Conservation (phyloP, 2,888 invertebrate genomes). For the Euphydryas editha region DNA sequence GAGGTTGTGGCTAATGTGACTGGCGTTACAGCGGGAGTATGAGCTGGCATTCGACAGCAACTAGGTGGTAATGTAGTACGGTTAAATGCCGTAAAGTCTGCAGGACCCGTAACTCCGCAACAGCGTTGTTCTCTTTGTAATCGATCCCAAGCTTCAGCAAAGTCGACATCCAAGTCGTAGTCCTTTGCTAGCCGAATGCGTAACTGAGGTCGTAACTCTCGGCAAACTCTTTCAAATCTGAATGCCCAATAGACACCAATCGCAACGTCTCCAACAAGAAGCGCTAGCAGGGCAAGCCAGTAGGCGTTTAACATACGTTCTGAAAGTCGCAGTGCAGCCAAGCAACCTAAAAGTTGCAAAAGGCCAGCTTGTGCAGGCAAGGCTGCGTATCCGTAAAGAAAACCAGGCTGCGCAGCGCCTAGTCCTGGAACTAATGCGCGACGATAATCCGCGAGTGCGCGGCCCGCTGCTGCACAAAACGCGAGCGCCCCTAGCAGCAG, state of each 20-base stretch:
- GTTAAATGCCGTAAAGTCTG: constrained; percentile 78
- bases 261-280: constrained; percentile 92
- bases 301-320: constrained; percentile 92
- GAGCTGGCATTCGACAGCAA: constrained; percentile 75
- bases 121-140: constrained; percentile 90
- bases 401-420: constrained; percentile 90
- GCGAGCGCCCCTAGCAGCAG: constrained; percentile 92
- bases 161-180: constrained; percentile 88
- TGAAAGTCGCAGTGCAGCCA: constrained; percentile 91
- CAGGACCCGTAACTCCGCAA: constrained; percentile 89
- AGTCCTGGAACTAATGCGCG: constrained; percentile 89
- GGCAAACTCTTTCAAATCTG: constrained; percentile 89
- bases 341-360: constrained; percentile 90
- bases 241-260: constrained; percentile 94
- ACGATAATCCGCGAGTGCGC: constrained; percentile 88
- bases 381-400: constrained; percentile 93
- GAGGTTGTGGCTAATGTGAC: constrained; percentile 74
- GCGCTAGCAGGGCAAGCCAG: constrained; percentile 90
- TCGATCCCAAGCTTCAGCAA: constrained; percentile 90
- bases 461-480: constrained; percentile 90
- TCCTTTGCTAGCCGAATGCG: constrained; percentile 85
- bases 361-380: constrained; percentile 88
- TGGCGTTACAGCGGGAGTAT: constrained; percentile 75
- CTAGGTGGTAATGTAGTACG: constrained; percentile 73
- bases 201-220: constrained; percentile 88